Conservation (phyloP, 1,140 invertebrate genomes). For the Linepithema humile region DNA sequence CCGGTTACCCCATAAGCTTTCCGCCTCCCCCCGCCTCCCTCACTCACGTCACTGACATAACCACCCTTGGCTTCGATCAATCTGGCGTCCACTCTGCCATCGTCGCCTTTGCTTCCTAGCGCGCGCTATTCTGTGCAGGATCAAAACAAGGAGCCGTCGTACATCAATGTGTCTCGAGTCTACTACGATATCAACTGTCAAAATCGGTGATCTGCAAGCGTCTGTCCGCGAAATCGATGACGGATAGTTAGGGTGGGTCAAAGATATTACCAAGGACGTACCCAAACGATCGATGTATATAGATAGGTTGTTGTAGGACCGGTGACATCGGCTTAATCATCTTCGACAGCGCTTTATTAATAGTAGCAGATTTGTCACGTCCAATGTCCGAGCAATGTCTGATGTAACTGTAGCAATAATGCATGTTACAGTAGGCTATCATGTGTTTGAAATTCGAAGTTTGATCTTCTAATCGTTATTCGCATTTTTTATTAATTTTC, state of each 20-base stretch:
- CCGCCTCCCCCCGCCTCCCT: constrained; percentile 49
- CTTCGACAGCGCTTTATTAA: neutral
- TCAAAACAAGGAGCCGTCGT: constrained; percentile 46
- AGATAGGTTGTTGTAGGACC: constrained; percentile 1
- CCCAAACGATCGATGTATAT: neutral
- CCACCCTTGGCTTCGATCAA: constrained; percentile 74
- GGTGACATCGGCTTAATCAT: constrained; percentile 42
- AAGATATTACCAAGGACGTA: constrained; percentile 44
- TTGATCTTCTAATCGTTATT: neutral
- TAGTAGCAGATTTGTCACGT: neutral
- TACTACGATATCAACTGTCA: constrained; percentile 60
- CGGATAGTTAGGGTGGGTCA: constrained; percentile 51
- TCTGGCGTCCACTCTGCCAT: constrained; percentile 69
- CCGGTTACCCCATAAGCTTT: constrained; percentile 65
- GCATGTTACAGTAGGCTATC: neutral
- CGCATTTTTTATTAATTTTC: neutral
- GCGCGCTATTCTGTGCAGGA: constrained; percentile 51
- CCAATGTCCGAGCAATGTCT: too few relatives aligned
- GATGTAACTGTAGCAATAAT: too few relatives aligned
- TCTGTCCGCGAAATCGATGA: constrained; percentile 56
- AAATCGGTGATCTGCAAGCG: constrained; percentile 67
- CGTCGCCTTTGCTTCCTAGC: constrained; percentile 44
- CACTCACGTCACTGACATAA: constrained; percentile 72
- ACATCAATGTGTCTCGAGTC: constrained; percentile 68
- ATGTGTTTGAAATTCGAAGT: neutral